Percentiles rank a stretch among this genome's conserved stretches.
phyloP scores from a whole-genome alignment of 2,797 vertebrate genomes.

The Erpetoichthys calabaricus region DNA sequence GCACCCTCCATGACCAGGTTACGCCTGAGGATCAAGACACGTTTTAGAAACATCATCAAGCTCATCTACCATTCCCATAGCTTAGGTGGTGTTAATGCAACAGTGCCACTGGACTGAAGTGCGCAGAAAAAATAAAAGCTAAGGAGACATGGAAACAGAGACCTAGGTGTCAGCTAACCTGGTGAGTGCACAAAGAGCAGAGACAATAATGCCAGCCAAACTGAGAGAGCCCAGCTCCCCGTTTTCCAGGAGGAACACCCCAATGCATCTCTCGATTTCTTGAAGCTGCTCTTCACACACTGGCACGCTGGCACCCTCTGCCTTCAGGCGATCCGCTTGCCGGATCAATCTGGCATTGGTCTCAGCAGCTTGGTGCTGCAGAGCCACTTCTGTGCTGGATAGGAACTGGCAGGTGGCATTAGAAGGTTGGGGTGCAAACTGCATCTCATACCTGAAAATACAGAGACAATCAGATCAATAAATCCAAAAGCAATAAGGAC shows the following conservation, averaged over 20 bases:
- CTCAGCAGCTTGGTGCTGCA: conserved; percentile 79
- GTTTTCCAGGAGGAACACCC: conserved; percentile 81
- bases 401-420: conserved; percentile 70
- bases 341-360: conserved; percentile 70
- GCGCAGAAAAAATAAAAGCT: not conserved
- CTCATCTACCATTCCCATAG: no score
- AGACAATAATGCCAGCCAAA: conserved; percentile 79
- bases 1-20: conserved; percentile 95
- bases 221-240: conserved; percentile 80
- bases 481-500: not conserved
- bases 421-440: conserved; percentile 76
- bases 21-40: conserved; percentile 40
- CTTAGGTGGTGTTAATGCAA: not conserved
- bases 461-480: not conserved
- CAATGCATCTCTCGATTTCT: conserved; percentile 91
- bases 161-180: conserved; percentile 44
- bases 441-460: conserved; percentile 68
- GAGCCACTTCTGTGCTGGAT: conserved; percentile 70
- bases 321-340: conserved; percentile 81
- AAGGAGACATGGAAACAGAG: conserved; percentile 4
- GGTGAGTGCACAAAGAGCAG: conserved; percentile 82
- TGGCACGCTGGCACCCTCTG: conserved; percentile 67
- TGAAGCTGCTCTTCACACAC: conserved; percentile 89
- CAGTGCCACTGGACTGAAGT: not conserved
- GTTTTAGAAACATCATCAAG: no score